Evolutionary conservation across 2,888 invertebrate species (phyloP).

Genomic region (Desoria tigrina): DNA sequence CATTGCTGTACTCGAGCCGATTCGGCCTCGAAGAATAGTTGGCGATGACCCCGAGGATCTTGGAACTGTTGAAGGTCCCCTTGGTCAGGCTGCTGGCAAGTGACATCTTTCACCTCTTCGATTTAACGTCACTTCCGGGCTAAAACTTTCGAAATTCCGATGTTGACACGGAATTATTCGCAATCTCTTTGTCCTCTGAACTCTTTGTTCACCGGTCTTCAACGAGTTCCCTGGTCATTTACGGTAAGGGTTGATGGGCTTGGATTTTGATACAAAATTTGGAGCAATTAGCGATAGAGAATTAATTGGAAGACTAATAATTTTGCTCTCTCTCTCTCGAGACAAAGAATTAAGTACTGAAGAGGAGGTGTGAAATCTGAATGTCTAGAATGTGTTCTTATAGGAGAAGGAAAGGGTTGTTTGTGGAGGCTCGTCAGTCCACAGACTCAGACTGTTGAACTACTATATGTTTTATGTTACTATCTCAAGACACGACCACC

Average conservation of each 20-base stretch:
- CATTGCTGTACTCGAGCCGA: conserved; percentile 45
- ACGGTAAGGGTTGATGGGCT: background rate
- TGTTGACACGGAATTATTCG: background rate
- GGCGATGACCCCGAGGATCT: conserved; percentile 8
- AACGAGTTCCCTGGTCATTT: background rate
- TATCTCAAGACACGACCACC: too few relatives aligned
- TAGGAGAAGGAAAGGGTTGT: too few relatives aligned
- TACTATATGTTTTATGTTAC: too few relatives aligned
- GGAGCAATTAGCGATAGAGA: too few relatives aligned
- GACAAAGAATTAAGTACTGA: too few relatives aligned
- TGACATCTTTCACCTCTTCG: background rate
- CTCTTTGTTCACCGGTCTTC: background rate
- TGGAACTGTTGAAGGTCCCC: background rate
- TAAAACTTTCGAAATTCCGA: background rate
- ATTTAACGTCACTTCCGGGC: background rate
- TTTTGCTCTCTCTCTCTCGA: too few relatives aligned
- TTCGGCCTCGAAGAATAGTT: conserved; percentile 34
- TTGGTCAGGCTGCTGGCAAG: background rate
- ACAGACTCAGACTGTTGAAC: too few relatives aligned
- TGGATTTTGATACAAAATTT: too few relatives aligned
- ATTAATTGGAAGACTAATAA: too few relatives aligned
- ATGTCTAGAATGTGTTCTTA: too few relatives aligned
- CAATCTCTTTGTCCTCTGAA: background rate
- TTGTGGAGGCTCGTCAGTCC: too few relatives aligned
- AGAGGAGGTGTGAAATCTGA: too few relatives aligned